Evolutionary conservation across 2,888 invertebrate genomes (phyloP), one percentile per base, ranked within the genome.

Genomic region (Ferdinandea cuprea): DNA sequence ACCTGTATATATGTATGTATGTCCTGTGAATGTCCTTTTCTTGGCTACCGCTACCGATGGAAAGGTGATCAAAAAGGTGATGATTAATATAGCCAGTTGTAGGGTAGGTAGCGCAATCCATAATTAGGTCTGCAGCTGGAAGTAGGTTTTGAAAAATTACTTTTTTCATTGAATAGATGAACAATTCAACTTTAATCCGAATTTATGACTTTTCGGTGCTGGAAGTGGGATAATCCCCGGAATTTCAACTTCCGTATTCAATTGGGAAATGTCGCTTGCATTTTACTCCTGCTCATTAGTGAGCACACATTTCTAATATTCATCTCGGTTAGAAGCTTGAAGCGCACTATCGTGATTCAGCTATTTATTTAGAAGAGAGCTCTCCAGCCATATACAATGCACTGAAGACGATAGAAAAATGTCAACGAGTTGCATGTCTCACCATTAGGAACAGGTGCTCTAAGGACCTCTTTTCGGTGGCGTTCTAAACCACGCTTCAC

Each of bases 51-150:
- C 42, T 56, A n/a, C n/a, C 63, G 21, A 35, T 17, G 48, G 30
- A 59, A 77, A 40, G 72, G 68, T 56, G 6, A 37, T 37, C 25
- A 58, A 61, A 61, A 77, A 72, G 59, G 72, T 58, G 83, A 83
- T 83, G 78, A 83, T 78, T 83, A 66, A 83, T 83, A 81, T 28
- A 25, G 50, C 28, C 25, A 50, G 72, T 40, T 42, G 40, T 21
- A 44, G 40, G 61, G 54, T 54, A 61, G 35, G n/a, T 56, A 63
- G 32, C 48, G 7, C 30, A 35, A n/a, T 8, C 28, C 32, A 61
- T 78, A 72, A 78, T 83, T 78, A 68, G 72, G 25, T 68, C 48
- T 78, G 78, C 83, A 83, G 83, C 78, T 83, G 83, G 66, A 68
- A 77, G 30, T 56, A 61, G 25, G 44, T 56, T 61, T 32, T 17